Evolutionary conservation across 2,797 vertebrate species (phyloP), one percentile per base, ranked within the genome.

Genomic region (Sebastes itinus): DNA sequence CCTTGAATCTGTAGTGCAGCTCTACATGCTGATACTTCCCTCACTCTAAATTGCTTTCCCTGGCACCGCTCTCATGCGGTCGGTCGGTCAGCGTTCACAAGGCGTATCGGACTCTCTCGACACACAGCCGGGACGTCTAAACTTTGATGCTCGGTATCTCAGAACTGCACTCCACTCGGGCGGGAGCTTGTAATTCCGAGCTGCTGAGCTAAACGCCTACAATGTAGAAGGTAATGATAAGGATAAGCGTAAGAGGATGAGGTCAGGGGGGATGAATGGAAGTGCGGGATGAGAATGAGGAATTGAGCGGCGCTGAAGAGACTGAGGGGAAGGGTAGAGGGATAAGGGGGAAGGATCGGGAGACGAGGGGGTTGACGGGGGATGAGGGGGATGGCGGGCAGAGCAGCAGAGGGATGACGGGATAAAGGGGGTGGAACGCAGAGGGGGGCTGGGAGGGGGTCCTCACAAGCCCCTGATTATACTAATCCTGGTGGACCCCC

Each of bases 401-500:
- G 27, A 67, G 46, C 65, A 52, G 65, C 46, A 49, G 75, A 61
- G 74, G 80, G 66, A 87, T 80, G 77, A 30, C 25, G 46, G 65
- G 65, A 52, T 67, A 30, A 30, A 88, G 80, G 77, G 67, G 77
- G 83, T 67, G 70, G 81, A 73, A 78, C 68, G 13, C 84, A 32
- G 78, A 35, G 70, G 86, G 89, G 74, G 68, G 69, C 62, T 67
- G 72, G 16, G 65, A 66, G 81, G 77, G 78, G 86, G 78, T 88
- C 83, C 79, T 78, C 80, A 25, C 30, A 89, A 93, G 63, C 73
- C 88, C 82, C 86, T 90, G 92, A 94, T 95, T 94, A 96, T 93
- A 88, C 91, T 93, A 94, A 96, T 95, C 94, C 90, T 81, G 76
- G 78, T 81, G 85, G 92, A 91, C 92, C 92, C 86, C 91, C 94